Percentiles rank a stretch among this genome's conserved stretches.
These are phyloP conservation scores for Hyaena hyaena DNA, from an alignment of 2,113 vertebrate species.

Conservation along the genomic window DNA sequence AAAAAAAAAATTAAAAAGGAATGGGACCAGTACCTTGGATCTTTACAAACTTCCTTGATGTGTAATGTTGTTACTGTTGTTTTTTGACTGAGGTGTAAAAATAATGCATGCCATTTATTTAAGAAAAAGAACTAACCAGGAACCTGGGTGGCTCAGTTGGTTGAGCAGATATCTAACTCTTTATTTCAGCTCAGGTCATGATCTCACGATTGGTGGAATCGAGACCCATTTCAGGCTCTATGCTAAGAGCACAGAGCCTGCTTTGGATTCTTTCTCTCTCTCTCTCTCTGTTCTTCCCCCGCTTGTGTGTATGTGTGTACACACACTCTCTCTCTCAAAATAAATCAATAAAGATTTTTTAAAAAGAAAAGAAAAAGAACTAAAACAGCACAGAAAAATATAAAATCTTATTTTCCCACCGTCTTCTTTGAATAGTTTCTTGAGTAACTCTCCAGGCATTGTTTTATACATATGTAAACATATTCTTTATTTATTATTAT, in stretches of 20 bases:
- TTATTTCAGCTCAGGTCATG: too few species aligned
- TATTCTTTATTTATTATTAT: not conserved
- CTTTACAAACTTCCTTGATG: not conserved
- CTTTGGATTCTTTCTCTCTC: too few species aligned
- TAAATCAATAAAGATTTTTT: too few species aligned
- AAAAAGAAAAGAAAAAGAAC: not conserved
- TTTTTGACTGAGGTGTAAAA: not conserved
- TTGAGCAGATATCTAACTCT: too few species aligned
- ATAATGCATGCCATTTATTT: not conserved
- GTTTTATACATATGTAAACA: not conserved
- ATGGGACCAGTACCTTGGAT: not conserved
- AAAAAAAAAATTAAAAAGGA: not conserved
- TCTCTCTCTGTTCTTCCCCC: too few species aligned
- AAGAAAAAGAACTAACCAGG: not conserved
- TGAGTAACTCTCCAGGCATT: not conserved
- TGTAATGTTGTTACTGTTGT: not conserved
- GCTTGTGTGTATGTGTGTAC: too few species aligned
- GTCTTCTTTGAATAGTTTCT: not conserved
- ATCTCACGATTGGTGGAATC: too few species aligned
- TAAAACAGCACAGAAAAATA: not conserved
- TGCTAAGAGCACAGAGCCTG: too few species aligned
- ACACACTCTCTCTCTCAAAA: too few species aligned
- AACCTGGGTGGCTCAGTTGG: too few species aligned
- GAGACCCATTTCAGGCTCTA: too few species aligned
- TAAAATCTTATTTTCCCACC: not conserved